Percentiles rank a stretch among this genome's conserved stretches.
Evolutionary conservation across 2,888 invertebrate species (phyloP).

Genomic region (Oconnorella tubifera): DNA sequence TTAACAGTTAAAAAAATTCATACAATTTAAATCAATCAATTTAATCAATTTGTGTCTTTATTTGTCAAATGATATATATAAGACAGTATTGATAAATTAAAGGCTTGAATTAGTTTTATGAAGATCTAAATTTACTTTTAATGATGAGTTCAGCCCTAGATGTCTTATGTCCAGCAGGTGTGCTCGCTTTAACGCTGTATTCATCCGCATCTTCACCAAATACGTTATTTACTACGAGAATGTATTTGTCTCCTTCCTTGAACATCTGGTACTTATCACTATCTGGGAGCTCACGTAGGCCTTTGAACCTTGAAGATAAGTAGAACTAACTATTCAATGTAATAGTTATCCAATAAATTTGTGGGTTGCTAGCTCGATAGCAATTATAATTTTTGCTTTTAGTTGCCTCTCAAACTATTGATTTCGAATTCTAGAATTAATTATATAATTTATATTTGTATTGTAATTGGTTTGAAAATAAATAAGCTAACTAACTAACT

Average conservation of each 20-base stretch:
- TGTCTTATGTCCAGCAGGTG: slow-evolving; percentile 89
- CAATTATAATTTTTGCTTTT: too few species aligned
- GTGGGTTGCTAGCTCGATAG: too few species aligned
- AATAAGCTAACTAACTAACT: too few species aligned
- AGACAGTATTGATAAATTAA: too few species aligned
- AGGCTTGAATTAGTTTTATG: too few species aligned
- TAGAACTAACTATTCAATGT: too few species aligned
- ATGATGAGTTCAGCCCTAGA: slow-evolving; percentile 93
- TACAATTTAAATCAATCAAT: not conserved
- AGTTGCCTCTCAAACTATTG: too few species aligned
- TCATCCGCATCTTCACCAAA: slow-evolving; percentile 98
- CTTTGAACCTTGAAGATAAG: slow-evolving; percentile 80
- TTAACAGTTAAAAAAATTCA: too few species aligned
- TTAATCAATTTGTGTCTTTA: not conserved
- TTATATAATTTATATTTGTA: too few species aligned
- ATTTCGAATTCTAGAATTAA: too few species aligned
- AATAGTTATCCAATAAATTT: not conserved
- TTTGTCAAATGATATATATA: too few species aligned
- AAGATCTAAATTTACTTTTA: slow-evolving; percentile 88
- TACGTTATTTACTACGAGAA: slow-evolving; percentile 84
- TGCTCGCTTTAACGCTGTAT: slow-evolving; percentile 90
- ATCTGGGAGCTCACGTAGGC: slow-evolving; percentile 88
- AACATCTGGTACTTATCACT: slow-evolving; percentile 82
- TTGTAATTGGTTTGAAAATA: too few species aligned
- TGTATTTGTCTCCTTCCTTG: slow-evolving; percentile 79